Evolutionary conservation across 2,888 invertebrate genomes (phyloP), one percentile per base, ranked within the genome.

Genomic region (Cheiracanthium punctorium): DNA sequence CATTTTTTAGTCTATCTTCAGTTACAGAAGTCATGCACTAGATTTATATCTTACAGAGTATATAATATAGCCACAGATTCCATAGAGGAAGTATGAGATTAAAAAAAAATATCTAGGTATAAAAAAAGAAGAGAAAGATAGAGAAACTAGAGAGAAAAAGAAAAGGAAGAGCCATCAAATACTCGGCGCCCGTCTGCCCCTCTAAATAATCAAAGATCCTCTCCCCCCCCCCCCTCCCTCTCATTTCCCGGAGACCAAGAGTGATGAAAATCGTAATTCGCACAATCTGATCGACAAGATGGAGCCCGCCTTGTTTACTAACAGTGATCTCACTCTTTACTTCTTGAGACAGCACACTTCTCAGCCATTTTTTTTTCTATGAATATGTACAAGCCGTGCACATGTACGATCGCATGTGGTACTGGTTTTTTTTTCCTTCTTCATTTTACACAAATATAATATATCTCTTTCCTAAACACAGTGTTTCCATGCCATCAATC

Each of bases 231-330:
- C 12, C 10, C 4, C 24, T 64, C 2, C 12, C n/a, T n/a, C n/a
- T n/a, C n/a, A n/a, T n/a, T 28, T 30, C 5, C 20, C 28, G 64
- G 10, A 33, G 41, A 32, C 41, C 37, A 65, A 41, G 69, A 79
- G 71, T 64, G 79, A 71, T 32, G 72, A 80, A 80, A 80, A 72
- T 43, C 64, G 37, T 80, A 80, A 80, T 80, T 80, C 80, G 80
- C 43, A 30, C 80, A 80, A 80, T 80, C 80, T 64, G 72, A 80
- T 80, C 80, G 80, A 0, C 80, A 32, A 37, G 32, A 32, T 64
- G 80, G 80, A 80, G 80, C 72, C 80, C 32, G 64, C 17, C 30
- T 72, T 79, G 70, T 79, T 79, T 79, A 79, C 79, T 70, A 79
- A 79, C 79, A 79, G 41, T 70, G 48, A 48, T 48, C 2, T 48